Conservation (phyloP, 2,888 invertebrate genomes). For the Cylindroiulus punctatus region DNA sequence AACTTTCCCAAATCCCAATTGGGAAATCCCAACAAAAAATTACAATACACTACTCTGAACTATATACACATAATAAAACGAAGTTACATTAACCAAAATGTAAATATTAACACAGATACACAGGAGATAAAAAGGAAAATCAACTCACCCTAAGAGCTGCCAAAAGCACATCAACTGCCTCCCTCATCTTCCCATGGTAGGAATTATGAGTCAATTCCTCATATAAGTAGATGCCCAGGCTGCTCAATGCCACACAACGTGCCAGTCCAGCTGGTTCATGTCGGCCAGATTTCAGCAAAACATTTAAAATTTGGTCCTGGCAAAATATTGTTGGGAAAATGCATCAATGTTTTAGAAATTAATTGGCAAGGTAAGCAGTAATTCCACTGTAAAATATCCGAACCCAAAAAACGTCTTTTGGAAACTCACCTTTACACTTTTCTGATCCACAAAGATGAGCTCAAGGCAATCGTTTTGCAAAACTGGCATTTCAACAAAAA, state of each 20-base stretch:
- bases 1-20: too few species aligned
- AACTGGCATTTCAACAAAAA: conserved; percentile 75
- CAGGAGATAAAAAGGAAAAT: not conserved
- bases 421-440: conserved; percentile 77
- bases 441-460: conserved; percentile 72
- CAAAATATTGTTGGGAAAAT: too few species aligned
- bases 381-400: too few species aligned
- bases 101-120: too few species aligned
- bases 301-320: conserved; percentile 87
- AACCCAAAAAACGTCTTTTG: too few species aligned
- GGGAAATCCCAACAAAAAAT: too few species aligned
- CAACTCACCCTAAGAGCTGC: conserved; percentile 74
- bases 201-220: conserved; percentile 73
- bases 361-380: too few species aligned
- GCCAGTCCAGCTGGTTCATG: conserved; percentile 89
- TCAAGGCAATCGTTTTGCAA: conserved; percentile 75
- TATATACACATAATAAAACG: too few species aligned
- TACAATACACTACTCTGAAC: too few species aligned
- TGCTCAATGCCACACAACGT: conserved; percentile 87
- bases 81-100: too few species aligned
- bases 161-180: conserved; percentile 76
- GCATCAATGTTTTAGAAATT: too few species aligned
- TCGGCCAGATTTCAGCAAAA: conserved; percentile 86
- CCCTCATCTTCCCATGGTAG: conserved; percentile 74
- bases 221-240: conserved; percentile 80